phyloP scores from a whole-genome alignment of 2,113 vertebrate genomes.

The Brienomyrus longianalis region DNA sequence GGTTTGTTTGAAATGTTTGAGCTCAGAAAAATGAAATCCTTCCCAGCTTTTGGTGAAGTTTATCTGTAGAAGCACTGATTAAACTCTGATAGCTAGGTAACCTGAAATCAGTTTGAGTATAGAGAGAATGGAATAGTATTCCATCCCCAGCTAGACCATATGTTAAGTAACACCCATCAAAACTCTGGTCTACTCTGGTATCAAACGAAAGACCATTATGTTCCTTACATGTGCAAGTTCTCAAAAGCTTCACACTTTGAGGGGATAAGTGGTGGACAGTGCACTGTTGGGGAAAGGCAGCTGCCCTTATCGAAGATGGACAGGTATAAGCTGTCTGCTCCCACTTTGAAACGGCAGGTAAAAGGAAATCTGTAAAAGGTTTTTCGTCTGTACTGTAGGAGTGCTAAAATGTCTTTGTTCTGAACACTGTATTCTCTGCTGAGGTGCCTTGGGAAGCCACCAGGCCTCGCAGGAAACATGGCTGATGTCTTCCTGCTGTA shows the following conservation, averaged over 20 bases:
- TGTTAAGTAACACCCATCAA: not conserved
- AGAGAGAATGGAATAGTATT: not conserved
- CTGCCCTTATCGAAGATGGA: not conserved
- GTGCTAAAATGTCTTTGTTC: not conserved
- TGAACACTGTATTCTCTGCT: not conserved
- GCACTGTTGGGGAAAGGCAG: not conserved
- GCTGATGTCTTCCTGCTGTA: not conserved
- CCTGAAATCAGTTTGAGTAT: not conserved
- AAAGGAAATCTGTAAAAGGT: not conserved
- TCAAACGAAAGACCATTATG: not conserved
- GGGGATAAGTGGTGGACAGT: not conserved
- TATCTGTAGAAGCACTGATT: not conserved
- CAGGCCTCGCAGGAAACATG: not conserved
- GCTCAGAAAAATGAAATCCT: no score
- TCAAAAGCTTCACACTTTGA: not conserved
- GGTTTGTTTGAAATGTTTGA: no score
- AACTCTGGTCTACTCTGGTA: not conserved
- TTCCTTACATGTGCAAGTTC: not conserved
- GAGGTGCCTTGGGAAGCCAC: not conserved
- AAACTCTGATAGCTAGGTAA: not conserved
- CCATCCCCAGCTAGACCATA: not conserved
- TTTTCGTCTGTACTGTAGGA: not conserved
- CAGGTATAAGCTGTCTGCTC: not conserved
- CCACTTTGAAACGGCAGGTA: not conserved
- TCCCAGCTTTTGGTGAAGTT: no score